Evolutionary conservation across 2,113 vertebrate species (phyloP).

Genomic region (Entelurus aequoreus): DNA sequence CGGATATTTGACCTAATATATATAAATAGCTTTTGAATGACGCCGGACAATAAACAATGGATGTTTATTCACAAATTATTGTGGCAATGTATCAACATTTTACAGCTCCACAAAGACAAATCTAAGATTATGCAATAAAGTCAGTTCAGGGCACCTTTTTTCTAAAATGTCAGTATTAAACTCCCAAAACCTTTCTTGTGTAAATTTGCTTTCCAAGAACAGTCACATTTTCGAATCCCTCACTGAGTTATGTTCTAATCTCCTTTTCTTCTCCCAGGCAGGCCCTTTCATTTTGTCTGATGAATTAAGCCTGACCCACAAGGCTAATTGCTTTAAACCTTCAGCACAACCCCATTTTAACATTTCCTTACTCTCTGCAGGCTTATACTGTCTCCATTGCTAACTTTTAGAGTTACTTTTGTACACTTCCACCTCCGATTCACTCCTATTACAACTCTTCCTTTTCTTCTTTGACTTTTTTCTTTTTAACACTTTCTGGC

Average conservation of each 20-base stretch:
- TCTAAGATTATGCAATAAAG: not conserved
- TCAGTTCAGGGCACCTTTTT: not conserved
- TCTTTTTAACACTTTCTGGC: constrained; percentile 30
- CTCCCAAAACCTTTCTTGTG: not conserved
- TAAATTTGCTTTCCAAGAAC: constrained; percentile 13
- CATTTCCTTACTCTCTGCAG: constrained; percentile 18
- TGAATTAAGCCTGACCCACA: constrained; percentile 35
- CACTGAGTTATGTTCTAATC: constrained; percentile 17
- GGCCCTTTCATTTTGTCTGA: constrained; percentile 28
- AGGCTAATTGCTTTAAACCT: constrained; percentile 41
- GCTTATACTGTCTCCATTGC: constrained; percentile 2
- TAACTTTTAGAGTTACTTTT: constrained; percentile 4
- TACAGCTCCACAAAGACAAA: not conserved
- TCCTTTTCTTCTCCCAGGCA: constrained; percentile 15
- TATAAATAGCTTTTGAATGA: too few species aligned
- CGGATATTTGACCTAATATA: too few species aligned
- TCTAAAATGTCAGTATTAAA: not conserved
- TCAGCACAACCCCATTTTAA: constrained; percentile 19
- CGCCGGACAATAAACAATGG: too few species aligned
- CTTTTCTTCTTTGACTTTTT: constrained; percentile 17
- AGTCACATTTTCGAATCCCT: constrained; percentile 3
- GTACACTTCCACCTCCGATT: constrained; percentile 21
- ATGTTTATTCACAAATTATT: too few species aligned
- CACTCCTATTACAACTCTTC: constrained; percentile 20
- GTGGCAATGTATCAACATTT: not conserved